phyloP scores from a whole-genome alignment of 1,140 invertebrate species.

The Augochlora pura region DNA sequence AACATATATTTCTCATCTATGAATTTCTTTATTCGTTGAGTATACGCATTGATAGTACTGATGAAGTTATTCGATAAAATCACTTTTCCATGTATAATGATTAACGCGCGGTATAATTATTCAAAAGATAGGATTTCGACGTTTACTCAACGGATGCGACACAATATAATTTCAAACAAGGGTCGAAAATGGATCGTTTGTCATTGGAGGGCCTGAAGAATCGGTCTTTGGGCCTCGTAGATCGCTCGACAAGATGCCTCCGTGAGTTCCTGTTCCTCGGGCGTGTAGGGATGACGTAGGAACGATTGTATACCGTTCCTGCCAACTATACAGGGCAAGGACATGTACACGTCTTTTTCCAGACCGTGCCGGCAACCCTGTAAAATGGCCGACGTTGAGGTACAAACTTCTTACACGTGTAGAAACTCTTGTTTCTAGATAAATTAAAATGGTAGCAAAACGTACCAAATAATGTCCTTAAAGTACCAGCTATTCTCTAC shows the following conservation, averaged over 20 bases:
- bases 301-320: constrained; percentile 82
- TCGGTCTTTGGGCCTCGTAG: constrained; percentile 74
- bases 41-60: no score
- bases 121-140: no score
- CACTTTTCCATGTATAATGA: no score
- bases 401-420: neutral
- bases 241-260: constrained; percentile 78
- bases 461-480: no score
- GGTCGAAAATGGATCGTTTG: no score
- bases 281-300: constrained; percentile 81
- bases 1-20: no score
- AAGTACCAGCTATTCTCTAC: no score
- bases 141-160: no score
- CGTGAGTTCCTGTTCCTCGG: constrained; percentile 80
- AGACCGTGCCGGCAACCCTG: constrained; percentile 81
- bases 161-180: no score
- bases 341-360: constrained; percentile 83
- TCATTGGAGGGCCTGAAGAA: constrained; percentile 59
- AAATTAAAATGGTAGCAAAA: neutral
- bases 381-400: neutral
- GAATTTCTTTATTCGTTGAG: no score
- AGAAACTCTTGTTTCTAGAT: neutral
- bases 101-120: no score
- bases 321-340: constrained; percentile 82
- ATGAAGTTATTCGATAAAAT: no score